These are phyloP conservation scores for Planiliza haematocheilus DNA, from an alignment of 2,113 vertebrate species.

Conservation along the genomic window DNA sequence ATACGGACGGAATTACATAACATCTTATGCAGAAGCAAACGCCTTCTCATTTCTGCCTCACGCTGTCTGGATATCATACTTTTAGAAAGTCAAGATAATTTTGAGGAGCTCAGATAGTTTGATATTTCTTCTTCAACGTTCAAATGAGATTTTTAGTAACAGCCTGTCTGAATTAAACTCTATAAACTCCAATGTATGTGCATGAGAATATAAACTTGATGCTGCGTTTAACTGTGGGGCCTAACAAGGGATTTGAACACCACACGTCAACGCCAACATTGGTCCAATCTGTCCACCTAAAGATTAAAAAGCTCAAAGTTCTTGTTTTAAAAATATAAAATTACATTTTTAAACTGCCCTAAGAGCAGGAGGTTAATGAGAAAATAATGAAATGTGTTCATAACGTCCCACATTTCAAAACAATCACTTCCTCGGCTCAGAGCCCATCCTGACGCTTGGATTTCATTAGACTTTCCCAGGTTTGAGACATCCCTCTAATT, in stretches of 20 bases:
- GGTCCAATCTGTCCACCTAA: no score
- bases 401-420: constrained; percentile 11
- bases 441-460: background rate
- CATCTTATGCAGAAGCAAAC: constrained; percentile 14
- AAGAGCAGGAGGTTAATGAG: background rate
- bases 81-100: background rate
- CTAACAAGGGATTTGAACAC: no score
- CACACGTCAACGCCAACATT: no score
- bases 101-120: background rate
- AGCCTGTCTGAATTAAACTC: no score
- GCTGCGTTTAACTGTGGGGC: no score
- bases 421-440: constrained; percentile 23
- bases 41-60: constrained; percentile 35
- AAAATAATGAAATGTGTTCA: background rate
- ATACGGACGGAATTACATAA: constrained; percentile 44
- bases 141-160: background rate
- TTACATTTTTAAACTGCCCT: background rate
- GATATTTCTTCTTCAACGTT: background rate
- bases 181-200: no score
- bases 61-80: constrained; percentile 2
- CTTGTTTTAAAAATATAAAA: constrained; percentile 17
- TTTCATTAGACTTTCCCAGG: background rate
- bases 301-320: background rate
- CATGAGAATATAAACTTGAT: no score
- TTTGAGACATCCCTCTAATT: constrained; percentile 13